phyloP scores from a whole-genome alignment of 37 sponge, comb jelly and placozoan genomes.

The Chondrosia reniformis region DNA sequence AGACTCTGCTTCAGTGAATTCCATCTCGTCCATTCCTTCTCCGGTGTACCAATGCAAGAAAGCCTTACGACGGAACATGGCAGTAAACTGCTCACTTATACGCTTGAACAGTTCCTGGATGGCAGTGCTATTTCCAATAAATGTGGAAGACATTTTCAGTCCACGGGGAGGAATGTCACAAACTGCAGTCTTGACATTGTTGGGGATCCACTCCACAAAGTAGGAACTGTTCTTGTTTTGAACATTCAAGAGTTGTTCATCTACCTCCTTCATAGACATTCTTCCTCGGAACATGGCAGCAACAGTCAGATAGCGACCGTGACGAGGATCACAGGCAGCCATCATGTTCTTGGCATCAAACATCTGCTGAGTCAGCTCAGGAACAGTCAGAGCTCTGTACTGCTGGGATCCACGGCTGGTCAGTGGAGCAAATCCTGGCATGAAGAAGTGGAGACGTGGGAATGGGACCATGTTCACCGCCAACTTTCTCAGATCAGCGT shows the following conservation, averaged over 20 bases:
- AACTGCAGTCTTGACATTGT: constrained; percentile 99
- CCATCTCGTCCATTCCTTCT: constrained; percentile 99
- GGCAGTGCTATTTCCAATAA: constrained; percentile 99
- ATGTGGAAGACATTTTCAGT: constrained; percentile 98
- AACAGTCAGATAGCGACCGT: constrained; percentile 98
- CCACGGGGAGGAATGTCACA: constrained; percentile 99
- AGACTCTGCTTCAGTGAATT: constrained; percentile 99
- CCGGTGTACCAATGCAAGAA: constrained; percentile 99
- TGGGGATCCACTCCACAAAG: constrained; percentile 99
- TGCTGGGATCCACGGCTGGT: constrained; percentile 99
- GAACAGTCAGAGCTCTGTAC: constrained; percentile 98
- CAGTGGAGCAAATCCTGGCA: constrained; percentile 99
- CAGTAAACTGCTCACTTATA: constrained; percentile 99
- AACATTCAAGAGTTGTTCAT: constrained; percentile 97
- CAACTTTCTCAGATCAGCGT: constrained; percentile 94
- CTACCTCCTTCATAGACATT: constrained; percentile 99
- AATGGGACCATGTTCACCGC: constrained; percentile 98
- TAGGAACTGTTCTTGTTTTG: constrained; percentile 99
- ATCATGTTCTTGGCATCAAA: constrained; percentile 99
- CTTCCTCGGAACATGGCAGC: constrained; percentile 99
- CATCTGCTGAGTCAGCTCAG: constrained; percentile 99
- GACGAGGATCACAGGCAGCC: constrained; percentile 99
- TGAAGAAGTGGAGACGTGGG: constrained; percentile 99
- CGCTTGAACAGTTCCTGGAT: constrained; percentile 99
- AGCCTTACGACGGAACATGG: constrained; percentile 99